These are phyloP conservation scores for Drosophila eugracilis DNA, from an alignment of 1,140 invertebrate genomes.

Conservation along the genomic window DNA sequence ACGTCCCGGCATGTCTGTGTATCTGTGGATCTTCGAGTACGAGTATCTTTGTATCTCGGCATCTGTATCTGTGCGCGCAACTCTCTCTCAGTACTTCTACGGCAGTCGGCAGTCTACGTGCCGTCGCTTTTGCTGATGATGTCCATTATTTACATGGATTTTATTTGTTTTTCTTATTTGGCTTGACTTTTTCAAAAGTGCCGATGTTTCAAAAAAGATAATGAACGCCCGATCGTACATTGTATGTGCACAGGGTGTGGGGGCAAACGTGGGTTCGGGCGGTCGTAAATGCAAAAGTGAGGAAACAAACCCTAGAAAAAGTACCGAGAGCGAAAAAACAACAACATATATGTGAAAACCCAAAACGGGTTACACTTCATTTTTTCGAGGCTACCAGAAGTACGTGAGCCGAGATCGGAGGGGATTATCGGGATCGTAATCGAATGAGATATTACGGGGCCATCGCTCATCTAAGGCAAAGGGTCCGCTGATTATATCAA, in stretches of 20 bases:
- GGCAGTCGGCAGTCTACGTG: slow-evolving; percentile 68
- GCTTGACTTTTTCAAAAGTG: slow-evolving; percentile 82
- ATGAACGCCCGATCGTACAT: slow-evolving; percentile 70
- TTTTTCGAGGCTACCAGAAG: slow-evolving; percentile 41
- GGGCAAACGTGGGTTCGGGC: slow-evolving; percentile 12
- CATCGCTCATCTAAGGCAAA: slow-evolving; percentile 32
- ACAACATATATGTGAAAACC: slow-evolving; percentile 19
- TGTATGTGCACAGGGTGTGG: slow-evolving; percentile 45
- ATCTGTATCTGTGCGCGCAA: slow-evolving; percentile 26
- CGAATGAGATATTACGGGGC: slow-evolving; percentile 38
- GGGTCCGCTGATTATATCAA: too few relatives aligned
- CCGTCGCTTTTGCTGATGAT: slow-evolving; percentile 75
- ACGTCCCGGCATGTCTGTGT: slow-evolving; percentile 37
- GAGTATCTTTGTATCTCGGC: slow-evolving; percentile 36
- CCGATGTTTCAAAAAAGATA: slow-evolving; percentile 82
- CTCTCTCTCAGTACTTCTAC: slow-evolving; percentile 20
- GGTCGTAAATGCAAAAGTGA: slow-evolving; percentile 48
- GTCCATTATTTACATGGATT: slow-evolving; percentile 83
- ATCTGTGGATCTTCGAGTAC: slow-evolving; percentile 16
- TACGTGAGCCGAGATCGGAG: slow-evolving; percentile 25
- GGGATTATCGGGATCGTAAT: slow-evolving; percentile 38
- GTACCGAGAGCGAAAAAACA: slow-evolving; percentile 14
- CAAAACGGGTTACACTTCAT: slow-evolving; percentile 36
- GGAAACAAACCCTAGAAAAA: slow-evolving; percentile 47
- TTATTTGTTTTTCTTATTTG: slow-evolving; percentile 84